phyloP scores from a whole-genome alignment of 2,113 vertebrate genomes.

The Mastomys coucha region DNA sequence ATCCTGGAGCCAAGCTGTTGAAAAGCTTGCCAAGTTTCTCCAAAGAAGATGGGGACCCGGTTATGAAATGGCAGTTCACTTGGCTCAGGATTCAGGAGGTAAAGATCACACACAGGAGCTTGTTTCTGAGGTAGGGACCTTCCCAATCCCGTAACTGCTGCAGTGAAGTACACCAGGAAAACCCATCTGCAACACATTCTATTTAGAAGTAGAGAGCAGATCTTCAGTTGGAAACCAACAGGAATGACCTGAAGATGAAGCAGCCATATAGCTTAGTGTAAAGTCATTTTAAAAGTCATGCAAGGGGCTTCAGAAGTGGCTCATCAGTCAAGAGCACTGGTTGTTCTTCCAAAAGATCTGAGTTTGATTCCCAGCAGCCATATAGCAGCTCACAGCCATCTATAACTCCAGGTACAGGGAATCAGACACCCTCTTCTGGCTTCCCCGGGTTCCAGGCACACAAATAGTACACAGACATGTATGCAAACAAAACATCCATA shows the following conservation, averaged over 20 bases:
- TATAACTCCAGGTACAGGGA: not conserved
- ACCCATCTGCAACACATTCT: not conserved
- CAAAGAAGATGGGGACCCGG: not conserved
- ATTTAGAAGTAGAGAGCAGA: constrained; percentile 10
- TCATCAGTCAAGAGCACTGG: not conserved
- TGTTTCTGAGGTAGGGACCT: constrained; percentile 27
- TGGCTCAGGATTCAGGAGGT: not conserved
- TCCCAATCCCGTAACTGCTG: not conserved
- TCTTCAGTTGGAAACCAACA: constrained; percentile 41
- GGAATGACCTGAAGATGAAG: constrained; percentile 20
- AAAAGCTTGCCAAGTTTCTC: constrained; percentile 26
- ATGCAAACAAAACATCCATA: not conserved
- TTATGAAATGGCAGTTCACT: not conserved
- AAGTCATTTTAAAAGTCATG: constrained; percentile 44
- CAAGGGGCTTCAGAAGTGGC: not conserved
- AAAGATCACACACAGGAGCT: constrained; percentile 15
- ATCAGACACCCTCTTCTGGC: not conserved
- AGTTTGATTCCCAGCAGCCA: not conserved
- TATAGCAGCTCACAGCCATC: too few species aligned
- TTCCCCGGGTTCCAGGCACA: not conserved
- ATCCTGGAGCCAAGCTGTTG: constrained; percentile 8
- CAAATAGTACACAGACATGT: not conserved
- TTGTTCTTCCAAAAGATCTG: not conserved
- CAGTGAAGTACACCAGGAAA: not conserved
- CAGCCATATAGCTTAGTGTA: constrained; percentile 32